These are phyloP conservation scores for Dipodomys stephensi DNA, from an alignment of 2,113 vertebrate genomes.

Conservation along the genomic window DNA sequence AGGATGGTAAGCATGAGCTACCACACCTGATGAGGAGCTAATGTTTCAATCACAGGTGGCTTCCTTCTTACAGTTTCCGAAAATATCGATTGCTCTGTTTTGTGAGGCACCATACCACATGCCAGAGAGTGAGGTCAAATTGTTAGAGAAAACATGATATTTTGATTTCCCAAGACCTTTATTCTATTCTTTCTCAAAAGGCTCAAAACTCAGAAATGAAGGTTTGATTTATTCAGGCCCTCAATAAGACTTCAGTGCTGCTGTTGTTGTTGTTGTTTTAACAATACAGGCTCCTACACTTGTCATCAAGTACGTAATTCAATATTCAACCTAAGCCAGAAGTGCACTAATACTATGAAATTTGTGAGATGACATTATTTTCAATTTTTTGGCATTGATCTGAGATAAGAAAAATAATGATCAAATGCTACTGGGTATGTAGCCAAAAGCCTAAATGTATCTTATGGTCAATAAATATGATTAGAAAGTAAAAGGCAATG, in stretches of 20 bases:
- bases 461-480: background rate
- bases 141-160: background rate
- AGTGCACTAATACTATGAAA: background rate
- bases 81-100: background rate
- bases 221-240: background rate
- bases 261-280: background rate
- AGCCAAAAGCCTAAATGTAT: background rate
- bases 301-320: background rate
- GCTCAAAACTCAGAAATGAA: background rate
- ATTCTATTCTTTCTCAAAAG: slow-evolving; percentile 11
- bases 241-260: background rate
- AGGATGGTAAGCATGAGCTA: no score
- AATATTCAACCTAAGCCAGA: background rate
- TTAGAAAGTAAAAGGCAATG: background rate
- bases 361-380: background rate
- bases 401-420: slow-evolving; percentile 10
- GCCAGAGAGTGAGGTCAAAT: background rate
- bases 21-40: no score
- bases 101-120: background rate
- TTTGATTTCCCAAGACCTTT: background rate
- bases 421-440: background rate
- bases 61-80: background rate
- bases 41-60: background rate
- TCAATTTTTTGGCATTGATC: background rate
- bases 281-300: background rate